A percentile compares a stretch with the other conserved stretches of the same genome.
These are phyloP conservation scores for Brassicogethes aeneus DNA, from an alignment of 2,888 invertebrate species.

Conservation along the genomic window DNA sequence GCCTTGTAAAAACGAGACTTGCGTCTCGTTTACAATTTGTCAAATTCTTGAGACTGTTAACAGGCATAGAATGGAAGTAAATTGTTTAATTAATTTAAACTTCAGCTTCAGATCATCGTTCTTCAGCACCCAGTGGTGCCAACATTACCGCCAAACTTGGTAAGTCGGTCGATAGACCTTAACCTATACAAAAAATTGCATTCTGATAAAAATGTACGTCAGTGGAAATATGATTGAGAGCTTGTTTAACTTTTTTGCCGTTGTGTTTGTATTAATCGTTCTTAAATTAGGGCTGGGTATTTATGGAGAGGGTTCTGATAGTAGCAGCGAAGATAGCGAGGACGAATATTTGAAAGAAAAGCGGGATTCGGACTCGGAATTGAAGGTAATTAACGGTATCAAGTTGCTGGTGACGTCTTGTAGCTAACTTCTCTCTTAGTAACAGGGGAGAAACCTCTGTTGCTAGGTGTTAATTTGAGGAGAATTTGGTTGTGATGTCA, in stretches of 20 bases:
- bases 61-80: constrained; percentile 35
- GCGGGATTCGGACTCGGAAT: constrained; percentile 50
- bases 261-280: not conserved
- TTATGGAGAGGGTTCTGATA: constrained; percentile 61
- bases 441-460: not conserved
- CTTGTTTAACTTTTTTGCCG: no score
- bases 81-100: constrained; percentile 38
- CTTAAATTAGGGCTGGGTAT: constrained; percentile 65
- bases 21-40: no score
- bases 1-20: no score
- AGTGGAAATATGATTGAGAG: no score
- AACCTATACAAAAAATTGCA: no score
- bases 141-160: constrained; percentile 85
- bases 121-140: constrained; percentile 47
- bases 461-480: not conserved
- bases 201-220: no score
- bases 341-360: constrained; percentile 32
- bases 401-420: not conserved
- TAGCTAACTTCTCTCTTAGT: not conserved
- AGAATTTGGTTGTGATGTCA: no score
- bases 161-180: no score
- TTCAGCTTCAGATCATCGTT: constrained; percentile 41
- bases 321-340: constrained; percentile 44
- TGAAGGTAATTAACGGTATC: constrained; percentile 51
- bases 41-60: constrained; percentile 30